These are phyloP conservation scores for Triplophysa tibetana DNA, from an alignment of 2,113 vertebrate species.

Conservation along the genomic window DNA sequence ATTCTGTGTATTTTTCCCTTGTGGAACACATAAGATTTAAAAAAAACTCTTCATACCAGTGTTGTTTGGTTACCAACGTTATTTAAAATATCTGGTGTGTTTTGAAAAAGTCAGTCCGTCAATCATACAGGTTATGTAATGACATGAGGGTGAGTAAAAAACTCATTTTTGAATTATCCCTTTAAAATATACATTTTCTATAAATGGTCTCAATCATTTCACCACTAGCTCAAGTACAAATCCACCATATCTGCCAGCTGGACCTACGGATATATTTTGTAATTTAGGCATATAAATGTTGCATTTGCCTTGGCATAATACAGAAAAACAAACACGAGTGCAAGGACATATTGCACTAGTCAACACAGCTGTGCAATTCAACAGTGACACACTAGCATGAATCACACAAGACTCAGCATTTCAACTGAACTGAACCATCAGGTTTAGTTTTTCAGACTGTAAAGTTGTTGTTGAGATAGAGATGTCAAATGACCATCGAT, in stretches of 20 bases:
- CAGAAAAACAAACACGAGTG: background rate
- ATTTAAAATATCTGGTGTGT: too few relatives aligned
- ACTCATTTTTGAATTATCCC: conserved; percentile 2
- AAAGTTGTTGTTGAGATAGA: background rate
- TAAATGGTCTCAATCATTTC: background rate
- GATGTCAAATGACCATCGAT: background rate
- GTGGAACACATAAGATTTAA: too few relatives aligned
- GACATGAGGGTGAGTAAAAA: background rate
- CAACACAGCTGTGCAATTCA: conserved; percentile 1
- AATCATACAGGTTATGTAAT: background rate
- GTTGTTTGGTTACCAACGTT: too few relatives aligned
- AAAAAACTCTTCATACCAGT: too few relatives aligned
- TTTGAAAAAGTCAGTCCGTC: too few relatives aligned
- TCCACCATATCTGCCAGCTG: background rate
- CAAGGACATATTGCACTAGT: background rate
- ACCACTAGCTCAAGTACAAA: conserved; percentile 13
- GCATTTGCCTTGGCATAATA: background rate
- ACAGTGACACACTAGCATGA: background rate
- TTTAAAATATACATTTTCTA: too few relatives aligned
- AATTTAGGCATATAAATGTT: background rate
- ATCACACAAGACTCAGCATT: background rate
- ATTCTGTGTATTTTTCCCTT: too few relatives aligned
- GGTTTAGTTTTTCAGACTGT: background rate
- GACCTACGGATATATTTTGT: too few relatives aligned
- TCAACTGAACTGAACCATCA: background rate